These are phyloP conservation scores for Tadarida brasiliensis DNA, from an alignment of 2,797 vertebrate species.

Conservation along the genomic window DNA sequence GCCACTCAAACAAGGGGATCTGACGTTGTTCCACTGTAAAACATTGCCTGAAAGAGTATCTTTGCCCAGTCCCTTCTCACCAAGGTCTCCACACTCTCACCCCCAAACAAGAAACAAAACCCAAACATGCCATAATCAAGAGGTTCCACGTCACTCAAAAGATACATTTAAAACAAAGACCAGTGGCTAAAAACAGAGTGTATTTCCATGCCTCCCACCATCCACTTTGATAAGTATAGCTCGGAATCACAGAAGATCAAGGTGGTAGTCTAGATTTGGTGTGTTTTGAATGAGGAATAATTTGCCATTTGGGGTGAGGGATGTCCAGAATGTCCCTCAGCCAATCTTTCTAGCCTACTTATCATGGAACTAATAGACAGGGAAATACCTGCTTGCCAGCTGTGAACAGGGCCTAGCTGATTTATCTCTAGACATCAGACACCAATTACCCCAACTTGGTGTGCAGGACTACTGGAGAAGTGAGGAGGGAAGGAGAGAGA, in stretches of 20 bases:
- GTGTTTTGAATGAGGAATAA: neutral
- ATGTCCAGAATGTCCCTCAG: neutral
- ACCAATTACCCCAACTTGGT: neutral
- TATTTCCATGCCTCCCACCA: neutral
- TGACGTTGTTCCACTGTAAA: neutral
- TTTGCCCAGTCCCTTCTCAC: neutral
- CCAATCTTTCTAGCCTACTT: neutral
- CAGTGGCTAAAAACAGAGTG: neutral
- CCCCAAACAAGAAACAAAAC: slow-evolving; percentile 24
- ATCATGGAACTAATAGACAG: neutral
- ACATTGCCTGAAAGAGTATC: neutral
- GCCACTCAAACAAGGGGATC: neutral
- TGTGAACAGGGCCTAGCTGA: slow-evolving; percentile 35
- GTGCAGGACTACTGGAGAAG: neutral
- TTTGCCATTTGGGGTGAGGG: neutral
- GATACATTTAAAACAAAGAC: slow-evolving; percentile 29
- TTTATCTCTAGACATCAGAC: slow-evolving; percentile 44
- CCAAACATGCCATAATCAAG: slow-evolving; percentile 6
- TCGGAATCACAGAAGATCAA: neutral
- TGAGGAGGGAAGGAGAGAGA: accelerated
- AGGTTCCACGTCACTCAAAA: neutral
- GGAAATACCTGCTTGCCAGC: slow-evolving; percentile 55
- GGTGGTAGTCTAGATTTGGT: neutral
- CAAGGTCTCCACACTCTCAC: neutral
- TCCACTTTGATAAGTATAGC: neutral